Evolutionary conservation across 2,888 invertebrate species (phyloP).

Genomic region (Trissolcus japonicus): DNA sequence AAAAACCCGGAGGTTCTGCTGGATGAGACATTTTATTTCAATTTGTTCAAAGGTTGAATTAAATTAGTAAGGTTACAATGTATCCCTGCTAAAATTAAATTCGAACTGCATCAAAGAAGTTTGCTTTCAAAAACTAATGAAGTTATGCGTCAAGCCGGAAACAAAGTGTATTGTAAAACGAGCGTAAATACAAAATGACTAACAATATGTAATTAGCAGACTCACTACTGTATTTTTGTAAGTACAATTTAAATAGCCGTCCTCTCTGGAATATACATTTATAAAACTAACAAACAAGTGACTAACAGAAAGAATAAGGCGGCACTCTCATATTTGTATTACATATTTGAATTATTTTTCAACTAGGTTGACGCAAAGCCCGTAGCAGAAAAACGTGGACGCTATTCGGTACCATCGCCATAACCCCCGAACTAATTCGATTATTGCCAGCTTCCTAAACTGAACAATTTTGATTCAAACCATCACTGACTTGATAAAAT

Average conservation of each 20-base stretch:
- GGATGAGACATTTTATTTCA: conserved; percentile 21
- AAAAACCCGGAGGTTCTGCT: conserved; percentile 4
- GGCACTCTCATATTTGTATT: too few relatives aligned
- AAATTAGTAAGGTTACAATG: not conserved
- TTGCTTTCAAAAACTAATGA: too few relatives aligned
- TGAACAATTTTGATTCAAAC: not conserved
- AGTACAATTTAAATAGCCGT: too few relatives aligned
- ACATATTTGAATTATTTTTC: too few relatives aligned
- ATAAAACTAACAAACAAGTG: too few relatives aligned
- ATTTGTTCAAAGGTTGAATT: not conserved
- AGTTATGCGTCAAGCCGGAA: too few relatives aligned
- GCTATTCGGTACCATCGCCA: conserved; percentile 31
- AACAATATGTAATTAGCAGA: conserved; percentile 13
- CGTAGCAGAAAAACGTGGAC: conserved; percentile 24
- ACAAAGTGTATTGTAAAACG: not conserved
- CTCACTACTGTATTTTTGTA: not conserved
- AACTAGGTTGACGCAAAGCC: conserved; percentile 36
- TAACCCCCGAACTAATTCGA: conserved; percentile 13
- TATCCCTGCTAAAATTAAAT: too few relatives aligned
- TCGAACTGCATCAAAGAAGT: too few relatives aligned
- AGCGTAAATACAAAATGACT: too few relatives aligned
- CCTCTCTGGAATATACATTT: too few relatives aligned
- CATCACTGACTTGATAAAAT: not conserved
- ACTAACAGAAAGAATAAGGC: too few relatives aligned
- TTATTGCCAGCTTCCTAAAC: too few relatives aligned